These are phyloP conservation scores for Gandaritis pyraliata DNA, from an alignment of 2,888 invertebrate species.

Conservation along the genomic window DNA sequence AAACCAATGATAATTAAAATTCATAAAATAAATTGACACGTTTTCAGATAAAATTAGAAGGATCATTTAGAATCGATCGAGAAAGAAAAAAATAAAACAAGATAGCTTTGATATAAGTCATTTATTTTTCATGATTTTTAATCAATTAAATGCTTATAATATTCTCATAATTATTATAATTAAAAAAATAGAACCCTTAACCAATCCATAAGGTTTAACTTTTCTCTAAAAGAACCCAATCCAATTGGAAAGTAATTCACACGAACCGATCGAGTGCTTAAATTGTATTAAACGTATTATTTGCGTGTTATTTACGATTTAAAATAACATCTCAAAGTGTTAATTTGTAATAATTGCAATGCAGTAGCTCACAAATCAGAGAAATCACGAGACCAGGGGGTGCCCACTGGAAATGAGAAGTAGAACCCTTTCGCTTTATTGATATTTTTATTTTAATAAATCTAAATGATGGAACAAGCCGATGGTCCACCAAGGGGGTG, in stretches of 20 bases:
- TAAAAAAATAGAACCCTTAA: too few species aligned
- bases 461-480: too few species aligned
- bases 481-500: too few species aligned
- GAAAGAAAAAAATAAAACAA: too few species aligned
- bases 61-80: too few species aligned
- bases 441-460: too few species aligned
- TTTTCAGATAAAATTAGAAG: conserved; percentile 30
- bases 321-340: conserved; percentile 46
- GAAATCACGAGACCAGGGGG: conserved; percentile 10
- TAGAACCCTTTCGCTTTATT: too few species aligned
- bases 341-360: conserved; percentile 61
- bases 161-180: too few species aligned
- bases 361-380: conserved; percentile 52
- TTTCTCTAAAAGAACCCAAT: conserved; percentile 33
- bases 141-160: too few species aligned
- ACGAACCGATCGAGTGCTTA: conserved; percentile 45
- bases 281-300: conserved; percentile 46
- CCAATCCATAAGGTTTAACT: conserved; percentile 2
- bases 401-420: conserved; percentile 11
- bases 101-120: too few species aligned
- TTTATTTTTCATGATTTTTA: too few species aligned
- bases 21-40: conserved; percentile 57
- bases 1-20: conserved; percentile 38
- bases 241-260: conserved; percentile 41
- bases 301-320: conserved; percentile 50